phyloP scores from a whole-genome alignment of 53 echinoderm and acorn worm genomes.

The Hippasteria phrygiana region DNA sequence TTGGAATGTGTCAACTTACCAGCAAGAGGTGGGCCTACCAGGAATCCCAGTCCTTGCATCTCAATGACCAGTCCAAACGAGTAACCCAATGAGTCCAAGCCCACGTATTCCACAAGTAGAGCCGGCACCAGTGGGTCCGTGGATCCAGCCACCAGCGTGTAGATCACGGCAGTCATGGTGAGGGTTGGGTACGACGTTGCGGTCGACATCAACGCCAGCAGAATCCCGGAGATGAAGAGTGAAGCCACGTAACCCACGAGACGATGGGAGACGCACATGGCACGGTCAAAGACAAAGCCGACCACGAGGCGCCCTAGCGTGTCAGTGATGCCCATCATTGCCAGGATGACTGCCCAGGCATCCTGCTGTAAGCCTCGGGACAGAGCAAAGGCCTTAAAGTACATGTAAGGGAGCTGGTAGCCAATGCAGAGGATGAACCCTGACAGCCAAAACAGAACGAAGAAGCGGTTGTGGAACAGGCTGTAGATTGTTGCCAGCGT shows the following conservation, averaged over 20 bases:
- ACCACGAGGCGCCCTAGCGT: constrained; percentile 84
- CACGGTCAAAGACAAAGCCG: constrained; percentile 84
- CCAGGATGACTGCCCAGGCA: constrained; percentile 83
- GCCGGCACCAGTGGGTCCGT: constrained; percentile 91
- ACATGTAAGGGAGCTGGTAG: constrained; percentile 95
- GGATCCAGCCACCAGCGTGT: constrained; percentile 86
- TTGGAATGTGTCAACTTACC: too few relatives aligned
- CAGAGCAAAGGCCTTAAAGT: constrained; percentile 89
- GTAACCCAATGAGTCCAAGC: constrained; percentile 83
- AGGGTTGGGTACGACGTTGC: constrained; percentile 62
- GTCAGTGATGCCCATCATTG: constrained; percentile 90
- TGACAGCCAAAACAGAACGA: constrained; percentile 83
- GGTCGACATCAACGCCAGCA: constrained; percentile 71
- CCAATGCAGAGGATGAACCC: constrained; percentile 90
- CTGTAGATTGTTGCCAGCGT: constrained; percentile 49
- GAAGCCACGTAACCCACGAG: constrained; percentile 75
- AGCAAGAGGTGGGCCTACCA: constrained; percentile 90
- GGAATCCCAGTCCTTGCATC: constrained; percentile 94
- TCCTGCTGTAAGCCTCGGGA: constrained; percentile 73
- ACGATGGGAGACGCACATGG: constrained; percentile 74
- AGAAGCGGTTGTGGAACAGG: constrained; percentile 84
- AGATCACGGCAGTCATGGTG: constrained; percentile 69
- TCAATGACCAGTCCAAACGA: constrained; percentile 92
- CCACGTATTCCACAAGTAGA: constrained; percentile 89
- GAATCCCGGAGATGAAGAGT: constrained; percentile 67